phyloP scores from a whole-genome alignment of 2,888 invertebrate species.

The Palloptera scutellata region DNA sequence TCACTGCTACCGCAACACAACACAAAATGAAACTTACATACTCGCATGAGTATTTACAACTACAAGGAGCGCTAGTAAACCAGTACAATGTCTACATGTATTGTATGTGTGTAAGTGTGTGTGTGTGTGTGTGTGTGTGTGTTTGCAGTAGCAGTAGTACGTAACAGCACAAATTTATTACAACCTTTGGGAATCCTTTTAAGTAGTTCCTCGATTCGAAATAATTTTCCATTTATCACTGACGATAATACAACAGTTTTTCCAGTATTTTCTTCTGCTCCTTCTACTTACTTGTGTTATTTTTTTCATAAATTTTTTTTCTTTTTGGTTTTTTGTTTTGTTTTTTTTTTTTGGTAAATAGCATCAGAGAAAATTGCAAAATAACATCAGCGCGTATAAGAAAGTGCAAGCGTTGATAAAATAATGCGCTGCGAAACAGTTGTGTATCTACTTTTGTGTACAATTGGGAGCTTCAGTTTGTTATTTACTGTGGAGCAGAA shows the following conservation, averaged over 20 bases:
- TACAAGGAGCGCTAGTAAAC: background rate
- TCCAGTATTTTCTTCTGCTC: conserved; percentile 26
- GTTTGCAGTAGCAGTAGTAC: too few species aligned
- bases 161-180: conserved; percentile 54
- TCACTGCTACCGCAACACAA: too few species aligned
- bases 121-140: too few species aligned
- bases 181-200: conserved; percentile 58
- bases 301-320: background rate
- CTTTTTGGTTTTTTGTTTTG: conserved; percentile 6
- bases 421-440: conserved; percentile 2
- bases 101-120: too few species aligned
- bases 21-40: too few species aligned
- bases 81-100: background rate
- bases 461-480: too few species aligned
- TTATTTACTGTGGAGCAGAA: too few species aligned
- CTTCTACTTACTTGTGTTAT: conserved; percentile 1
- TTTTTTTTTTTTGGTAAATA: conserved; percentile 7
- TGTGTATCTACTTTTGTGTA: too few species aligned
- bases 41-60: too few species aligned
- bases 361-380: conserved; percentile 48
- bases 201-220: conserved; percentile 58
- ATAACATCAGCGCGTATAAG: conserved; percentile 43
- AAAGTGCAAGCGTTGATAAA: conserved; percentile 22
- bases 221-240: conserved; percentile 59
- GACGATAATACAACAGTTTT: conserved; percentile 48